These are phyloP conservation scores for Myoxocephalus aenaeus DNA, from an alignment of 2,797 vertebrate species.

Conservation along the genomic window DNA sequence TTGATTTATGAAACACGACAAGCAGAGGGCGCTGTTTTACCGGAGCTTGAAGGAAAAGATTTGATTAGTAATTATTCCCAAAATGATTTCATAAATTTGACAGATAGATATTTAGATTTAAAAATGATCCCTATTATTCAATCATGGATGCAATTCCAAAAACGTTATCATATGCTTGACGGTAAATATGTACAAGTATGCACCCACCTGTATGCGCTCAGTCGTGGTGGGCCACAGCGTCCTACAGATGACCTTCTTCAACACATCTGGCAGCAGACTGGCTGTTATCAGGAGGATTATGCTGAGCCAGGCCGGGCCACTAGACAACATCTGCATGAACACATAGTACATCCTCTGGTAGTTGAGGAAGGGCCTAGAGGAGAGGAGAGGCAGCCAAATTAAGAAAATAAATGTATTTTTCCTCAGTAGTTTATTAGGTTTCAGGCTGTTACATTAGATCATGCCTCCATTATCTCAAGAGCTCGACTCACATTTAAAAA, in stretches of 20 bases:
- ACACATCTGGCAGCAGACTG: conserved; percentile 94
- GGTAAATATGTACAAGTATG: neutral
- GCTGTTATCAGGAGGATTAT: conserved; percentile 92
- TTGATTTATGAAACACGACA: neutral
- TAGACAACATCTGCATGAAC: conserved; percentile 97
- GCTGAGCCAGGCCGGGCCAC: conserved; percentile 95
- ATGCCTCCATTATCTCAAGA: neutral
- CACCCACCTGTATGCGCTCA: conserved; percentile 92
- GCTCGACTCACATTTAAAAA: neutral
- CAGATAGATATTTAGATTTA: neutral
- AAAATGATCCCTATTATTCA: neutral
- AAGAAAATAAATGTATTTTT: neutral
- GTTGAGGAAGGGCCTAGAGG: conserved; percentile 94
- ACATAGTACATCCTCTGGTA: conserved; percentile 99
- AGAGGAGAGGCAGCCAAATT: neutral
- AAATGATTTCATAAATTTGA: neutral
- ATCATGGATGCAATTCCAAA: neutral
- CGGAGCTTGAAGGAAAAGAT: neutral
- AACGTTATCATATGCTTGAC: rapidly evolving
- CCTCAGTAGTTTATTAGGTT: neutral
- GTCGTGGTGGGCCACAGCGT: conserved; percentile 94
- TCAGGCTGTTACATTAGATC: neutral
- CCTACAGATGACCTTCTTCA: conserved; percentile 93
- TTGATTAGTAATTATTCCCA: neutral
- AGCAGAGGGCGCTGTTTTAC: conserved; percentile 7